Evolutionary conservation across 1,140 invertebrate genomes (phyloP), one percentile per base, ranked within the genome.

Genomic region (Temnothorax nylanderi): DNA sequence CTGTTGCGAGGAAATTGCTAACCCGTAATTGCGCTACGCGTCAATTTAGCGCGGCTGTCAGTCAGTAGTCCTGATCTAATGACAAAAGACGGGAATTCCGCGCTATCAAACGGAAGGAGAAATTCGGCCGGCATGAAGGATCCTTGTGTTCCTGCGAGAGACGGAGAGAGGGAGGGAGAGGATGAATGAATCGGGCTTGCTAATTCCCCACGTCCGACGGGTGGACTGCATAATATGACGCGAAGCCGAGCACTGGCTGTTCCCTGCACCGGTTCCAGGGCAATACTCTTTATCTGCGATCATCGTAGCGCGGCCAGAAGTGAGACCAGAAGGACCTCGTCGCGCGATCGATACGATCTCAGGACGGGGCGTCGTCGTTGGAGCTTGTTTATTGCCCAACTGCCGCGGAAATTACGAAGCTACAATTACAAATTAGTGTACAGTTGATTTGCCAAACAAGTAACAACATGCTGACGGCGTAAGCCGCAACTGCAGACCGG

Each of bases 371-470:
- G 78, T 72, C 65, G 67, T 72, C 80, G 67, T 82, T 18, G 37
- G 11, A n/a, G 80, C 80, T 82, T 82, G 80, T 82, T 82, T 82
- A 82, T 82, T 58, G 80, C 49, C 51, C 65, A 21, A 82, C 78
- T 72, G 67, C 37, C 26, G 37, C 80, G 80, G 80, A 82, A 82
- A 82, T 82, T 82, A 74, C 80, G 80, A 74, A 82, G 80, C 67
- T 82, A 82, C 80, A 74, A 82, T 82, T 82, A 82, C 80, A 82
- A 82, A 82, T 82, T 82, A 74, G 80, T 82, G 80, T 74, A 47
- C 80, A 74, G 67, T 82, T 82, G 80, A 82, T 82, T 82, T 82
- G 67, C 67, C 80, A 47, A 82, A 82, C 80, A 82, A 82, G 67
- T 82, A 74, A 54, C 21, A 82, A 82, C 80, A 60, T 47, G 80